Base-by-base conservation (phyloP, 2,797 vertebrate species). In the Chiroxiphia lanceolata region DNA sequence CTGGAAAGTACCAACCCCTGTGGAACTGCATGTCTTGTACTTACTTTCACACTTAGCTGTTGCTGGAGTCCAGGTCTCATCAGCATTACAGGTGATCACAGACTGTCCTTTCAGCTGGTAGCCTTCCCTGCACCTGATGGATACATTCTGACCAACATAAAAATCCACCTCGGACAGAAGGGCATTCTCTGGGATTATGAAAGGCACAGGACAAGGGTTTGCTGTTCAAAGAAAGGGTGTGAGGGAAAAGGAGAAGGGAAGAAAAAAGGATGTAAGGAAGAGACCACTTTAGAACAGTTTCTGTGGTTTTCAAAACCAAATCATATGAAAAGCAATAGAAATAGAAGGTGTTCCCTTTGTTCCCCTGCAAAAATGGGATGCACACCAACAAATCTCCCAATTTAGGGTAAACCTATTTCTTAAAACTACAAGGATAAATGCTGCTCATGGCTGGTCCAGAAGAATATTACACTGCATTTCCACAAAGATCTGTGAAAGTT, bases 51-150 rank as follows among this genome's bases (percentile, higher is more conserved):
- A 99, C 74, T 97, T 99, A 27, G 98, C 97, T 45, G 91, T 98
- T 90, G 98, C 68, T 80, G 98, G 97, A 69, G 98, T 99, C 99
- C 99, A 99, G 6, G 98, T 99, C 98, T 98, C 99, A 77, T 99
- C 99, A 3, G 98, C 97, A 63, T 98, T 98, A 97, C 99, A 99
- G 72, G 98, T 99, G 92, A 99, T 98, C 90, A 97, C 90, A 50
- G 98, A 98, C 15, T 97, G 94, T 15, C 98, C 98, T 92, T 97
- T 98, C 63, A 98, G 98, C 64, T 98, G 98, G 93, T 99, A 99
- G 76, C 99, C 99, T 97, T 98, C 98, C 64, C 99, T 98, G 83
- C 99, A 99, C 92, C 91, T 97, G 95, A 99, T 97, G 11, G 98
- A 98, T 48, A 99, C 84, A 0, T 98, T 98, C 97, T 99, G 99